Conservation (phyloP, 2,888 invertebrate species). For the Megamerina dolium region DNA sequence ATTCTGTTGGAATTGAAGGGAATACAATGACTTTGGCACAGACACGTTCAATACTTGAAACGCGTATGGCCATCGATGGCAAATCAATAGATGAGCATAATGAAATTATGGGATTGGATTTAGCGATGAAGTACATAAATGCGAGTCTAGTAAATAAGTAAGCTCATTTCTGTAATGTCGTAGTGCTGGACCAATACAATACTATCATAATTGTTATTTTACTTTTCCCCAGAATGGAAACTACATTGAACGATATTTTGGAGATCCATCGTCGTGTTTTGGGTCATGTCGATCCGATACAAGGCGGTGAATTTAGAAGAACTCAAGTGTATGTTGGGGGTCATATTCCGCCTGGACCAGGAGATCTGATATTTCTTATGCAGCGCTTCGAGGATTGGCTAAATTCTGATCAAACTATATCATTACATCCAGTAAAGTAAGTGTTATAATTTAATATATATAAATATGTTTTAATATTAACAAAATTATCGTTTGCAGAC, state of each 20-base stretch:
- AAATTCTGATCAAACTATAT: conserved; percentile 78
- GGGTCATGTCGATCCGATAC: conserved; percentile 90
- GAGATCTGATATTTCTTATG: conserved; percentile 76
- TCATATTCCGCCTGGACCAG: conserved; percentile 87
- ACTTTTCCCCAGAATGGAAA: conserved; percentile 57
- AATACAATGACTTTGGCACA: conserved; percentile 94
- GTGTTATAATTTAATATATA: conserved; percentile 4
- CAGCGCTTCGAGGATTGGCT: conserved; percentile 87
- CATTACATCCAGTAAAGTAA: conserved; percentile 80
- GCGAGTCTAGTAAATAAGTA: conserved; percentile 67
- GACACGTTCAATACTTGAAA: conserved; percentile 86
- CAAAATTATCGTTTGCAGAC: conserved; percentile 53
- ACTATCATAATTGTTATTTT: background rate
- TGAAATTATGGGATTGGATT: conserved; percentile 90
- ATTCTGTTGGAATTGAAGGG: conserved; percentile 95
- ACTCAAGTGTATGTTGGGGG: conserved; percentile 93
- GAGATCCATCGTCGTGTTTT: conserved; percentile 89
- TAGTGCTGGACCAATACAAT: background rate
- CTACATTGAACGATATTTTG: conserved; percentile 79
- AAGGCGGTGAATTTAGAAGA: conserved; percentile 81
- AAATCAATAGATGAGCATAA: conserved; percentile 96
- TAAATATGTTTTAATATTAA: background rate
- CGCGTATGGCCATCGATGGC: conserved; percentile 75
- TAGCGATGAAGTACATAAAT: conserved; percentile 89
- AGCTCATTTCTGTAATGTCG: conserved; percentile 14